Evolutionary conservation across 2,797 vertebrate species (phyloP), one percentile per base, ranked within the genome.

Genomic region (Caiman crocodilus): DNA sequence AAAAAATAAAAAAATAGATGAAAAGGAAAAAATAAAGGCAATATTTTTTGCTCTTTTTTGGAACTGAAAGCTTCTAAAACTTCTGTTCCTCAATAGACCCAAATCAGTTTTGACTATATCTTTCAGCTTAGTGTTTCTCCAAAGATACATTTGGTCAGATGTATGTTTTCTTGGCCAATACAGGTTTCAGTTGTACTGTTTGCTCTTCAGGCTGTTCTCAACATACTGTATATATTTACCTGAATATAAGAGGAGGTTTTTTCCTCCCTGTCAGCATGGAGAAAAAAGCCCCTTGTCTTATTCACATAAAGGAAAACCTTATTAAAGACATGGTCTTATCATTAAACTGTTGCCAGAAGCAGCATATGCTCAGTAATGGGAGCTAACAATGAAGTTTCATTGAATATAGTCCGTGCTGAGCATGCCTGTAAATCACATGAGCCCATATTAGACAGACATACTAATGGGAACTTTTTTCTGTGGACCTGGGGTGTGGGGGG

Each of bases 81-180:
- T 23, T 90, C 42, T 23, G 58, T 17, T 56, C 23, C 18, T 58
- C 55, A 75, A 18, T 30, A 2, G 58, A 90, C 92, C 88, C n/a
- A 58, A 91, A 92, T 77, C 92, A 75, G 58, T 64, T 32, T 69
- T 71, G 7, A 55, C 76, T 42, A 55, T 92, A 78, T 95, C 57
- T 82, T 85, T 65, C 57, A 42, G 15, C 78, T 92, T 42, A 56
- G 23, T 1, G 3, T 50, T 95, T 5, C 69, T 96, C 82, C 94
- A 21, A 76, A 90, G 90, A 80, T 63, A 65, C 42, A 71, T 85
- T 89, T 89, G 77, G 82, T 93, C 80, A 88, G 86, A 78, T 74
- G 23, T 12, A 3, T 59, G 69, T 79, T 64, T 85, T 90, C 74
- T 30, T 90, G 91, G 79, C 78, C 84, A 90, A 63, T 30, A 55